Conservation (phyloP, 2,113 vertebrate species). For the Colistium nudipinnis region DNA sequence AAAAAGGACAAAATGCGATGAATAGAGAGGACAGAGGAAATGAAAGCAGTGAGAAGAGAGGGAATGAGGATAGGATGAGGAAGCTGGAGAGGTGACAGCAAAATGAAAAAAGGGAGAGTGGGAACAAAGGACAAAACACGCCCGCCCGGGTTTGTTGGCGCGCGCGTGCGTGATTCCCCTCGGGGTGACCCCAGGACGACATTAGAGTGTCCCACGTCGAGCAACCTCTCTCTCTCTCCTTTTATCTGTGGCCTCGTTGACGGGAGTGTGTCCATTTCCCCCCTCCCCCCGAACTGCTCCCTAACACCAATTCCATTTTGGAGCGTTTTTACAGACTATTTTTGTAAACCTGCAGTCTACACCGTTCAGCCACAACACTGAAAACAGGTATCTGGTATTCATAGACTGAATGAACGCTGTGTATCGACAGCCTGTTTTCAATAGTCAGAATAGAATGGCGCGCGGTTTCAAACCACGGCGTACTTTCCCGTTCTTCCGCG, state of each 20-base stretch:
- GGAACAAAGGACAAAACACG: not conserved
- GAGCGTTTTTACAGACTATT: no score
- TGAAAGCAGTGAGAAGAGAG: not conserved
- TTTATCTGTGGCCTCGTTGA: not conserved
- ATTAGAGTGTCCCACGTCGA: constrained; percentile 4
- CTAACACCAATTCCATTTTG: not conserved
- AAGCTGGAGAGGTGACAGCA: constrained; percentile 14
- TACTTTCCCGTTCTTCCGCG: no score
- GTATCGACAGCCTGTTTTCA: no score
- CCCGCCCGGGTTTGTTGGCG: not conserved
- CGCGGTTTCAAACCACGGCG: no score
- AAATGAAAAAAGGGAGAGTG: constrained; percentile 15
- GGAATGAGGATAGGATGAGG: constrained; percentile 9
- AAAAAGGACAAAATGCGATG: not conserved
- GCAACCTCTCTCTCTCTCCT: not conserved
- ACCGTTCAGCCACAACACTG: no score
- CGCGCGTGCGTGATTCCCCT: not conserved
- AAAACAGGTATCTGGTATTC: no score
- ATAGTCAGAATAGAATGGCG: no score
- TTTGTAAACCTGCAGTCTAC: not conserved
- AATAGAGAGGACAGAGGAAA: not conserved
- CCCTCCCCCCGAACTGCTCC: not conserved
- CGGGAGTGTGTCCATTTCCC: not conserved
- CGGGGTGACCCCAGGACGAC: constrained; percentile 9
- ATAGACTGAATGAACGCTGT: no score